Base-by-base conservation (phyloP, 2,797 vertebrate genomes). In the Sebastiscus tertius region DNA sequence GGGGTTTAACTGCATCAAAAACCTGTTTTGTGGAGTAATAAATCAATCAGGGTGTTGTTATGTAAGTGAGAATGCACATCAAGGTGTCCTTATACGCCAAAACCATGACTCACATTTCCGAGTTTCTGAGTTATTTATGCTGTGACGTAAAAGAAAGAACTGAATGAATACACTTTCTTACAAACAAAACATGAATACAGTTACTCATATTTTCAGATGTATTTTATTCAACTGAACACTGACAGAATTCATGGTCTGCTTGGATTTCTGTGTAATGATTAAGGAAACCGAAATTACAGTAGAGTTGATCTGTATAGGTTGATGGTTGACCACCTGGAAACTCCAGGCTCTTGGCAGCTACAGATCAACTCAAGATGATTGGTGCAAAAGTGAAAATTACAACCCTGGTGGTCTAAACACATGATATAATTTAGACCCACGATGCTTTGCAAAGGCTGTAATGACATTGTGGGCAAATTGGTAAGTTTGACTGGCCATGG, bases 401-500 rank as follows among this genome's bases (percentile, higher is more conserved):
- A 46, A 27, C 49, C 9, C 5, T 2, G 65, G 56, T 75, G 55
- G 55, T n/a, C 6, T 33, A 27, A 56, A 62, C 24, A 29, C 46
- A 69, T 1, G 8, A 9, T 72, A 56, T 56, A 56, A 86, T 91
- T 90, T 90, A 74, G 80, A 81, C n/a, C 63, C 59, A 11, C 10
- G 31, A 65, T 77, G 62, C 66, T 72, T 87, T 60, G 29, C 84
- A 86, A 75, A 87, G 77, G 65, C 69, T 75, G 65, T 85, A 85
- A 88, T 85, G 24, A 72, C 81, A 73, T 78, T 49, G 63, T 79
- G 68, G 81, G 87, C 62, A 79, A 83, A 82, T 54, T 62, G 78
- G 67, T 60, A 39, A 36, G 39, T 46, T 73, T 82, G 79, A 63
- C 83, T 33, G 46, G 24, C 52, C 63, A 66, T 49, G 52, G 20